These are phyloP conservation scores for Ceratina calcarata DNA, from an alignment of 1,140 invertebrate genomes.

Conservation along the genomic window DNA sequence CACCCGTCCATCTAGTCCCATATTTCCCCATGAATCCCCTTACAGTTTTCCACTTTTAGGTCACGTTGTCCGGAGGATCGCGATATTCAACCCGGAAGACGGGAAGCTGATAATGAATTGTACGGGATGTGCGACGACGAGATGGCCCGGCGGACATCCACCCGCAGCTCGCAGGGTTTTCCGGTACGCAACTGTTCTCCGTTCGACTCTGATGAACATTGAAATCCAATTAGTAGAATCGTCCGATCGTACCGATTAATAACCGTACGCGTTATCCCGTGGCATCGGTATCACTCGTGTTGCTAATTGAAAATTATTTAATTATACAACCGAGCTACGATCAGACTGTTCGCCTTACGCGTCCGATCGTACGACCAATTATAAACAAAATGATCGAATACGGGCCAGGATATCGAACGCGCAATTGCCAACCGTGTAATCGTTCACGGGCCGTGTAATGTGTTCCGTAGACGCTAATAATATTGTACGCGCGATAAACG, in stretches of 20 bases:
- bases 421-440: slow-evolving; percentile 11
- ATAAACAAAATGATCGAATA: no score
- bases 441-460: slow-evolving; percentile 9
- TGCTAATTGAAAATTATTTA: slow-evolving; percentile 3
- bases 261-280: neutral
- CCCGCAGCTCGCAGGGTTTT: slow-evolving; percentile 87
- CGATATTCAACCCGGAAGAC: slow-evolving; percentile 87
- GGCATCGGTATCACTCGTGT: no score
- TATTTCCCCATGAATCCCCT: no score
- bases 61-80: slow-evolving; percentile 85
- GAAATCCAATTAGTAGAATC: slow-evolving; percentile 2
- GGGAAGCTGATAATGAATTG: slow-evolving; percentile 86
- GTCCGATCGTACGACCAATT: no score
- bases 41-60: slow-evolving; percentile 78
- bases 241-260: neutral
- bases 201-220: neutral
- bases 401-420: neutral
- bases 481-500: neutral
- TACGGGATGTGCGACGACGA: slow-evolving; percentile 84
- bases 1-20: no score
- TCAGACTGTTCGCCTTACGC: no score
- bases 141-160: slow-evolving; percentile 88
- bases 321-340: slow-evolving; percentile 2
- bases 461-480: slow-evolving; percentile 1
- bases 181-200: slow-evolving; percentile 60